Conservation (phyloP, 2,113 vertebrate genomes). For the Gallinago jamesoni region DNA sequence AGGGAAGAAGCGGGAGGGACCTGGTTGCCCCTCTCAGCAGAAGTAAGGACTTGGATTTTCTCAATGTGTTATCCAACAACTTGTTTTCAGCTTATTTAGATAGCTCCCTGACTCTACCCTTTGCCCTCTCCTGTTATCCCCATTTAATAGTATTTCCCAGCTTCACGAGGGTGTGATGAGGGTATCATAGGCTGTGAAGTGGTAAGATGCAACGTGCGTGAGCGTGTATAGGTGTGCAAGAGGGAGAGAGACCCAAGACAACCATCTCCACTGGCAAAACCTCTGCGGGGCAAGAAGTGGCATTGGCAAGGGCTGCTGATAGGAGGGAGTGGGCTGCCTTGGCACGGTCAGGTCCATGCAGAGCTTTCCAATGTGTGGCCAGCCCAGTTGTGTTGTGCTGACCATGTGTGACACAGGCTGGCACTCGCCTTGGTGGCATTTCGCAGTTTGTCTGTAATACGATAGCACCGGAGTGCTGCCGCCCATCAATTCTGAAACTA, state of each 20-base stretch:
- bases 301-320: background rate
- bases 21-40: background rate
- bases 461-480: background rate
- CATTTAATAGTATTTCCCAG: slow-evolving; percentile 19
- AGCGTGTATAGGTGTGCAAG: background rate
- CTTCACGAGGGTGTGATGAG: background rate
- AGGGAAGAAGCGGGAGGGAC: background rate
- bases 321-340: background rate
- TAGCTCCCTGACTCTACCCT: background rate
- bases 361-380: background rate
- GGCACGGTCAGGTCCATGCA: background rate
- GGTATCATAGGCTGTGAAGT: background rate
- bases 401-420: background rate
- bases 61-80: background rate
- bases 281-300: background rate
- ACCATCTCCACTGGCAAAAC: background rate
- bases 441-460: background rate
- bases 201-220: background rate
- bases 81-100: slow-evolving; percentile 1
- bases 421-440: background rate
- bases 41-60: background rate
- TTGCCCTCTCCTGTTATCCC: background rate
- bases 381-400: background rate
- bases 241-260: background rate
- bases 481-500: slow-evolving; percentile 35